phyloP scores from a whole-genome alignment of 2,113 vertebrate genomes.

The Pelodiscus sinensis region DNA sequence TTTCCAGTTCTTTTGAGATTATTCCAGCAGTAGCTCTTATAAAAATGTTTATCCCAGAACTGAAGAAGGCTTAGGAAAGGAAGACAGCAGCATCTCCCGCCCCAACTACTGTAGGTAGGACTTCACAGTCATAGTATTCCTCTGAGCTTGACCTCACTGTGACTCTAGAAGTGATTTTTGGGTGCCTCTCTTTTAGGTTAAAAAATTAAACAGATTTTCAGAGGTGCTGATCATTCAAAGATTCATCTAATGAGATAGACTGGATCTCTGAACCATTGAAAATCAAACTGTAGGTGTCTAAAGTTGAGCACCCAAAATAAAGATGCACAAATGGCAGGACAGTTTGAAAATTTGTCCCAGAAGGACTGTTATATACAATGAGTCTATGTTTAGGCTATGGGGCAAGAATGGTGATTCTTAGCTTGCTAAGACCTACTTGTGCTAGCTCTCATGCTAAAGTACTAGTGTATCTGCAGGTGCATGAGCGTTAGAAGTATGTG shows the following conservation, averaged over 20 bases:
- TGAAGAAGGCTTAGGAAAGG: not conserved
- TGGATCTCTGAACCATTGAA: not conserved
- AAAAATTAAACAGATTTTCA: not conserved
- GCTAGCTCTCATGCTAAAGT: not conserved
- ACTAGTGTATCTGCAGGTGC: not conserved
- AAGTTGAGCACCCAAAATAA: not conserved
- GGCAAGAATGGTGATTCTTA: not conserved
- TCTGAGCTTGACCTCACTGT: not conserved
- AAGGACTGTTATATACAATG: not conserved
- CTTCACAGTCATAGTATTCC: not conserved
- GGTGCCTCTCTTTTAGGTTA: not conserved
- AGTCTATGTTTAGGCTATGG: not conserved
- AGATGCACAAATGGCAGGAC: not conserved
- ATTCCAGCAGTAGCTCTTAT: conserved; percentile 1
- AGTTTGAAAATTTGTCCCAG: not conserved
- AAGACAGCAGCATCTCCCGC: not conserved
- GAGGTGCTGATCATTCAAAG: not conserved
- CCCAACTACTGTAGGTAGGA: not conserved
- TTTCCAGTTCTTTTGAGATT: not conserved
- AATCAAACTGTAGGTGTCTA: not conserved
- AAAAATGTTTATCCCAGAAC: not conserved
- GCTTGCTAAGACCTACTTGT: not conserved
- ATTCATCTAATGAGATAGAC: not conserved
- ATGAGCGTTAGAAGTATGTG: not conserved
- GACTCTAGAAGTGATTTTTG: not conserved